A percentile compares a stretch with the other conserved stretches of the same genome.
Evolutionary conservation across 2,888 invertebrate genomes (phyloP).

Genomic region (Ellobium chinense): DNA sequence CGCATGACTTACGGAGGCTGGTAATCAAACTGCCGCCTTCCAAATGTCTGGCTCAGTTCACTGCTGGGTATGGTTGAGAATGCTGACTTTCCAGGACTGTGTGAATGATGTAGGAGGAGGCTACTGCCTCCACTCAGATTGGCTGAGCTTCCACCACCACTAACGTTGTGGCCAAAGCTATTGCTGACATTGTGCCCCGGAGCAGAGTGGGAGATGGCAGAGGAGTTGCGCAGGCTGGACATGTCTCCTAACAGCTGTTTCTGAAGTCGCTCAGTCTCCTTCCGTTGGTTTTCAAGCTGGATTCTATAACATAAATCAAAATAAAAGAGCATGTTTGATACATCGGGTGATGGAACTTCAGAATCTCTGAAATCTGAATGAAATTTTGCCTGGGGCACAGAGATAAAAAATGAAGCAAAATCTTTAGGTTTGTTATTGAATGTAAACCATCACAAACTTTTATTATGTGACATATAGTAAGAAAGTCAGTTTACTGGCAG

Average conservation of each 20-base stretch:
- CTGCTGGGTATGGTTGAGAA: slow-evolving; percentile 69
- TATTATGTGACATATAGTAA: too few species aligned
- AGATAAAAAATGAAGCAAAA: too few species aligned
- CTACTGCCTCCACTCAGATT: slow-evolving; percentile 19
- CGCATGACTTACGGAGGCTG: slow-evolving; percentile 71
- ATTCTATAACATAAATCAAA: slow-evolving; percentile 52
- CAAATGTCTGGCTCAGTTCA: slow-evolving; percentile 51
- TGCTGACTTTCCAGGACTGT: slow-evolving; percentile 64
- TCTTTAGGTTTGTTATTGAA: too few species aligned
- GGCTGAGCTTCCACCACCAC: slow-evolving; percentile 1
- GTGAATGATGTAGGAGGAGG: not conserved
- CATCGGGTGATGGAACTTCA: too few species aligned
- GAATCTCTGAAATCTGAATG: too few species aligned
- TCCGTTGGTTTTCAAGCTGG: slow-evolving; percentile 69
- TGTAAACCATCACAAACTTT: too few species aligned
- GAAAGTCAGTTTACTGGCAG: too few species aligned
- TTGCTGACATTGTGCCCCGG: not conserved
- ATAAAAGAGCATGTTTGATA: too few species aligned
- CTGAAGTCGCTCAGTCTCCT: slow-evolving; percentile 69
- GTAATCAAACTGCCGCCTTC: slow-evolving; percentile 59
- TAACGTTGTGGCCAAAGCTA: slow-evolving; percentile 11
- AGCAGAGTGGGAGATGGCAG: not conserved
- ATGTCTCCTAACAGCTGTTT: slow-evolving; percentile 60
- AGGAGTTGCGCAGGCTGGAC: not conserved
- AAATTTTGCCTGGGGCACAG: too few species aligned